Base-by-base conservation (phyloP, 1,140 invertebrate species). In the Choristoneura fumiferana region DNA sequence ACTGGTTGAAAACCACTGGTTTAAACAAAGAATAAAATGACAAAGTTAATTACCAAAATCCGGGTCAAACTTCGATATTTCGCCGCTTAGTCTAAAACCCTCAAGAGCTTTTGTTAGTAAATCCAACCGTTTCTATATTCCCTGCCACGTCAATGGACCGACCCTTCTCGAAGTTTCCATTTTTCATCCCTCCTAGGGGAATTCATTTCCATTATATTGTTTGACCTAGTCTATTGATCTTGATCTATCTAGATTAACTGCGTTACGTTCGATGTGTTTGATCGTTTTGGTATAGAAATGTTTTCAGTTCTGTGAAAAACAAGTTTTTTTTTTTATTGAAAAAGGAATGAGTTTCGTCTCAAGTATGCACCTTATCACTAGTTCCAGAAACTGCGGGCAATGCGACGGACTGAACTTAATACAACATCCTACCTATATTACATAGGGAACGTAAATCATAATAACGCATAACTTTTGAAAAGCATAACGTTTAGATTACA, bases 141-240 rank as follows among this genome's bases (percentile, higher is more conserved):
- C 40, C 17, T 18, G 15, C 40, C 18, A 49, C 22, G 22, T 49
- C 43, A 49, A 22, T 22, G 43, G 18, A 1, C 10, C 43, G 43
- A 49, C 43, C 43, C 18, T 49, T 49, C 18, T 49, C 43, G 17
- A 49, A 49, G 17, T 49, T 49, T 49, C 18, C 43, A 49, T 49
- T 49, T 49, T 49, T 49, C 43, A 49, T 49, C 22, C 18, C 17
- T 49, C 43, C 43, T 49, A 33, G 43, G 22, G 43, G 43, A 49
- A 49, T 49, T 49, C 22, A 49, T 49, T 49, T 49, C 43, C 43
- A 49, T 49, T 49, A 49, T 49, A 22, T 49, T 49, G 43, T 49
- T 49, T 49, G 43, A 49, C 43, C 43, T 49, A 22, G 43, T 49
- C 43, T 29, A 49, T 49, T 22, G 43, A 49, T 49, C 43, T 49